Evolutionary conservation across 2,113 vertebrate genomes (phyloP).

Genomic region (Cygnus buccinator): DNA sequence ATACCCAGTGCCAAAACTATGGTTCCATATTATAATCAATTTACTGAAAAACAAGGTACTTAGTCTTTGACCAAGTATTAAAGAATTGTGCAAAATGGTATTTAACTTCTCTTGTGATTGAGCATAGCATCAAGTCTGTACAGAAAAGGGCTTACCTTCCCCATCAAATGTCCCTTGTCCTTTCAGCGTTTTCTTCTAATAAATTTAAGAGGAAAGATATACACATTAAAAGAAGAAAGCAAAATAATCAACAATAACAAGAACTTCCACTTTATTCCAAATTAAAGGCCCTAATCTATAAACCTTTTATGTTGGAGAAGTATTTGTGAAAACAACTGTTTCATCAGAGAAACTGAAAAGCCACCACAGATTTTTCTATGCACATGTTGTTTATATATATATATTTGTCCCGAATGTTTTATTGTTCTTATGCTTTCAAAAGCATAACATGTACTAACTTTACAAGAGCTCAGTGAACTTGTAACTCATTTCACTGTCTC

Average conservation of each 20-base stretch:
- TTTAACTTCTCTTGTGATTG: background rate
- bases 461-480: background rate
- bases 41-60: background rate
- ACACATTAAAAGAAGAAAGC: constrained; percentile 15
- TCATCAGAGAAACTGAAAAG: background rate
- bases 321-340: background rate
- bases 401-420: background rate
- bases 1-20: background rate
- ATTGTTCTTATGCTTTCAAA: background rate
- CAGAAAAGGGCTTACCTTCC: constrained; percentile 86
- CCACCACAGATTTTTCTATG: background rate
- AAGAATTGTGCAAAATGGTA: rapidly evolving
- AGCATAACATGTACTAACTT: background rate
- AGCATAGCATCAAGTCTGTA: background rate
- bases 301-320: background rate
- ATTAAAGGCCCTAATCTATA: background rate
- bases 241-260: constrained; percentile 12
- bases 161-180: constrained; percentile 91
- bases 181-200: constrained; percentile 84
- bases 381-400: rapidly evolving
- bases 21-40: background rate
- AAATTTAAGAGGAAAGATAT: background rate
- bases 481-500: background rate
- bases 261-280: background rate
- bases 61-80: rapidly evolving